These are phyloP conservation scores for Polymixis lichenea DNA, from an alignment of 2,888 invertebrate species.

Conservation along the genomic window DNA sequence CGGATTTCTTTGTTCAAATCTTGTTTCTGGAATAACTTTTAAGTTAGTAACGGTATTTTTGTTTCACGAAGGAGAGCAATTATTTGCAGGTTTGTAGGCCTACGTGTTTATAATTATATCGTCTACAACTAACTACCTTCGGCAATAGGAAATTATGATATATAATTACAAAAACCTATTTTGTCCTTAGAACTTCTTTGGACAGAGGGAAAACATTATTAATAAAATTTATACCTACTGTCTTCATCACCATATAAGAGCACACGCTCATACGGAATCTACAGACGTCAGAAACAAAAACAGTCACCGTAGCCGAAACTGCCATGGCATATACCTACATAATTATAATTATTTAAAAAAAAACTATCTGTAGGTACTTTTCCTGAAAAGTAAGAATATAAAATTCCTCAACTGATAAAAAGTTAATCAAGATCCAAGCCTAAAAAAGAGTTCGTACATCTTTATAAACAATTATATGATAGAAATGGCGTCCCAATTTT, in stretches of 20 bases:
- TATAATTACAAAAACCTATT: neutral
- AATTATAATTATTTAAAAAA: neutral
- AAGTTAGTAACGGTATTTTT: neutral
- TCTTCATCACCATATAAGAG: neutral
- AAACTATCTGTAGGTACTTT: neutral
- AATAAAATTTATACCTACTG: neutral
- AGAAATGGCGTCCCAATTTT: constrained; percentile 7
- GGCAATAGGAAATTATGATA: neutral
- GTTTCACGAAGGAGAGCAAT: neutral
- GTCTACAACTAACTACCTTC: neutral
- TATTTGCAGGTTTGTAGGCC: neutral
- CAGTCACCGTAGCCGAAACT: neutral
- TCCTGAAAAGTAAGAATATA: neutral
- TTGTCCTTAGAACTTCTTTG: neutral
- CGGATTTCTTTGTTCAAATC: neutral
- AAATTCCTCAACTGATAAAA: neutral
- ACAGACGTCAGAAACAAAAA: neutral
- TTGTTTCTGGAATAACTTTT: neutral
- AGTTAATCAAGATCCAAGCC: neutral
- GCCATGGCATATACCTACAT: neutral
- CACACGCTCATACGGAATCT: neutral
- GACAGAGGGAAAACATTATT: neutral
- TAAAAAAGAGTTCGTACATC: neutral
- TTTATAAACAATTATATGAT: constrained; percentile 10
- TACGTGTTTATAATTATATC: neutral